Evolutionary conservation across 2,797 vertebrate genomes (phyloP), one percentile per base, ranked within the genome.

Genomic region (Alosa sapidissima): DNA sequence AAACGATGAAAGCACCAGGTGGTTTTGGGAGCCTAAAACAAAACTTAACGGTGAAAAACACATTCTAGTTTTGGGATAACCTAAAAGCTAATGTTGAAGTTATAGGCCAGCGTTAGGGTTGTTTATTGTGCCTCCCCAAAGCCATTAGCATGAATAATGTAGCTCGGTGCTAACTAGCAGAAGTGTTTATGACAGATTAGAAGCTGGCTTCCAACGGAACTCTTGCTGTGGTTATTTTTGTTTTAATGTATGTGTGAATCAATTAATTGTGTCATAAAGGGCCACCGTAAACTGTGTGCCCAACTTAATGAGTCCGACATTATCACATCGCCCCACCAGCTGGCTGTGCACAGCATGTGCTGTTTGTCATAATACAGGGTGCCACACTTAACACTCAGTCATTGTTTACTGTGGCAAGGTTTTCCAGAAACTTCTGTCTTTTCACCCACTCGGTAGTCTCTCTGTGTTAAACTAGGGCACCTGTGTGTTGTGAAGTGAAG

Each of bases 351-450:
- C 94, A 97, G 96, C 97, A 98, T 97, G 97, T 98, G 97, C 96
- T 98, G 97, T 98, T 98, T 98, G 97, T 98, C 97, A 98, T 97
- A 96, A 98, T 98, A 97, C 97, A 96, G 93, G 95, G 96, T 96
- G 97, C 96, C 96, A 97, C 93, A 94, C 96, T 97, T 96, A 96
- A 96, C 96, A 95, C 94, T 96, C 97, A 97, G 96, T 97, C 96
- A 97, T 97, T 96, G 96, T 97, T 96, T 96, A 95, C 94, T 95
- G 87, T 95, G 96, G 92, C 94, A 95, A 94, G 72, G 72, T 21
- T 93, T 95, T 96, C 95, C 93, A 93, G 95, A 95, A 95, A 90
- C 89, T 90, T 87, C 9, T 75, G 21, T 82, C 81, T 33, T 60
- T 16, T 78, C 14, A 19, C 14, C 6, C 14, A 2, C 72, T 47